Evolutionary conservation across 2,113 vertebrate species (phyloP).

Genomic region (Solea solea): DNA sequence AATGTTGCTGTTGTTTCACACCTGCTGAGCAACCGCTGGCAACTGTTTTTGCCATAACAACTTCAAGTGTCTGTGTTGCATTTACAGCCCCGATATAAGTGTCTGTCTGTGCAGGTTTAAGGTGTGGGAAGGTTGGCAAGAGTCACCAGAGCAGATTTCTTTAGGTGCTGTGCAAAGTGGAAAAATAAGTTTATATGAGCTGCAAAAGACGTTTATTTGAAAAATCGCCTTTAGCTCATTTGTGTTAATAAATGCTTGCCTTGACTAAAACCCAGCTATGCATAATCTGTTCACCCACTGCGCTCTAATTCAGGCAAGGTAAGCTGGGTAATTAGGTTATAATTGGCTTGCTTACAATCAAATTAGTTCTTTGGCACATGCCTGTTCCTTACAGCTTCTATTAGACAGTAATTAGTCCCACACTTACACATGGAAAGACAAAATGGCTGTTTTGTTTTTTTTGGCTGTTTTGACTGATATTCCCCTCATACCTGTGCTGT

Average conservation of each 20-base stretch:
- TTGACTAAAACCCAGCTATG: constrained; percentile 56
- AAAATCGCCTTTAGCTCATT: constrained; percentile 45
- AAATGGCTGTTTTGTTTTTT: background rate
- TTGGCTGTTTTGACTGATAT: background rate
- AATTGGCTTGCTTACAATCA: constrained; percentile 68
- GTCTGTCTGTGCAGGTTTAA: background rate
- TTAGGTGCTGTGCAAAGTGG: constrained; percentile 1
- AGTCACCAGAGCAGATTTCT: constrained; percentile 7
- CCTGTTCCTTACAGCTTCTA: constrained; percentile 51
- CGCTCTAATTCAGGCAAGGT: constrained; percentile 65
- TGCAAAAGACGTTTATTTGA: constrained; percentile 17
- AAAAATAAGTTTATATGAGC: constrained; percentile 18
- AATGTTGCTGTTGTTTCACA: background rate
- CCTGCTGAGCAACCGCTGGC: background rate
- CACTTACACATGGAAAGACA: constrained; percentile 25
- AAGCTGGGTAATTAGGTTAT: constrained; percentile 70
- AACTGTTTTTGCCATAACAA: background rate
- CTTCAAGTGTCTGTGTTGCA: background rate
- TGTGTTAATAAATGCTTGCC: constrained; percentile 56
- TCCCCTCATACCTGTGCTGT: background rate
- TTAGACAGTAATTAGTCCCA: constrained; percentile 42
- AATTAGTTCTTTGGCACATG: constrained; percentile 57
- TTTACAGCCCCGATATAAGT: background rate
- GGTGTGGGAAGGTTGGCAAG: background rate
- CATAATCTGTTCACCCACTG: constrained; percentile 55